Evolutionary conservation across 2,888 invertebrate species (phyloP), one percentile per base, ranked within the genome.

Genomic region (Acronicta psi): DNA sequence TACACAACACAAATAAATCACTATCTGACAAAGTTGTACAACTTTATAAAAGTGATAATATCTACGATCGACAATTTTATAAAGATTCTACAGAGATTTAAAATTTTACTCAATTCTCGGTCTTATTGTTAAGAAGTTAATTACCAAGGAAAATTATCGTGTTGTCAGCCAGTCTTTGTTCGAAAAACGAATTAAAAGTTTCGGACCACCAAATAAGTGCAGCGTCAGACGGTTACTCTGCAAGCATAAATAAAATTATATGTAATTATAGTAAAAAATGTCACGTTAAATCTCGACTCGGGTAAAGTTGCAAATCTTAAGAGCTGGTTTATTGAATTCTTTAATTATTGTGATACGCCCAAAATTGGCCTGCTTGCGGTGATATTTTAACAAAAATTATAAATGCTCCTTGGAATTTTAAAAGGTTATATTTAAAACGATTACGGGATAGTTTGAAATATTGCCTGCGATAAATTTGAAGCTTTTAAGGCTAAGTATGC

Each of bases 161-260:
- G 65, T 54, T 65, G 72, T 69, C 73, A 57, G 62, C 73, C 58
- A 58, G 68, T 66, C 63, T 77, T 77, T 75, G 53, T 57, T 67
- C 38, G 58, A 73, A 79, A 82, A 69, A 67, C 51, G 76, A 71
- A 77, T 77, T n/a, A 75, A 80, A 85, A 84, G 84, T 84, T 81
- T 73, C 76, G 62, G 85, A 83, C 86, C 85, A 86, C 89, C 89
- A 77, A 84, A 88, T 80, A 88, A 80, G 84, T 80, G 67, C 69
- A 68, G 64, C 43, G 54, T 69, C 69, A 72, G 72, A 80, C 73
- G 77, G 82, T 84, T 82, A 83, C 78, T 77, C 79, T 45, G 67
- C 69, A 77, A 78, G 80, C 79, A 78, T 85, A 85, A 85, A 86
- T 84, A 82, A 84, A 82, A 86, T 85, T 85, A 83, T 69, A 77